Evolutionary conservation across 2,113 vertebrate species (phyloP).

Genomic region (Polypterus bichir): DNA sequence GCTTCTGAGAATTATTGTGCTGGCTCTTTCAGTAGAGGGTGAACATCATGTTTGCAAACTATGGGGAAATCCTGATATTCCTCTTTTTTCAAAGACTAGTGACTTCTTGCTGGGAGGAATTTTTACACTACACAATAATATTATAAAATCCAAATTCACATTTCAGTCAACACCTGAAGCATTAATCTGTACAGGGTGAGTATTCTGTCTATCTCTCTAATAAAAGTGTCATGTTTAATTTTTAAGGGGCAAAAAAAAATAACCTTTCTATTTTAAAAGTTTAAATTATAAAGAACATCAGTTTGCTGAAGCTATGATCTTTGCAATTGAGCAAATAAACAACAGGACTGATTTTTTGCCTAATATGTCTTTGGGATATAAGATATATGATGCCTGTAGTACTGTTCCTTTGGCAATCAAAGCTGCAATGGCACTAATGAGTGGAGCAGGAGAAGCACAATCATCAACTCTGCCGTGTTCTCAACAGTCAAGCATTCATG

Average conservation of each 20-base stretch:
- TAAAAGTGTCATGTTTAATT: too few relatives aligned
- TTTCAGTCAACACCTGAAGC: slow-evolving; percentile 11
- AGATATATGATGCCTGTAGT: slow-evolving; percentile 8
- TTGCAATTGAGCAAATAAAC: slow-evolving; percentile 16
- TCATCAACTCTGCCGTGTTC: background rate
- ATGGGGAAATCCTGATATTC: slow-evolving; percentile 8
- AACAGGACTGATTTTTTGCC: slow-evolving; percentile 6
- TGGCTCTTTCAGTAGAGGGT: slow-evolving; percentile 4
- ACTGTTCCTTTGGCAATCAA: background rate
- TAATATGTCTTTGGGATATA: slow-evolving; percentile 8
- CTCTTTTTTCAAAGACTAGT: slow-evolving; percentile 19
- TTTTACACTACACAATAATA: slow-evolving; percentile 16
- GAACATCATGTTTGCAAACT: slow-evolving; percentile 13
- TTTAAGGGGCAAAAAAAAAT: too few relatives aligned
- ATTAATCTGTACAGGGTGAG: slow-evolving; percentile 18
- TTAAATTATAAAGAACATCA: slow-evolving; percentile 9
- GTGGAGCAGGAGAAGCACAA: background rate
- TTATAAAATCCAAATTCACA: background rate
- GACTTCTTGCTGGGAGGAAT: slow-evolving; percentile 22
- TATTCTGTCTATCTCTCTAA: background rate
- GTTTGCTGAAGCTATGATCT: slow-evolving; percentile 10
- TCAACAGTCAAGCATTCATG: background rate
- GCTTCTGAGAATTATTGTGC: slow-evolving; percentile 9
- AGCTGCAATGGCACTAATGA: slow-evolving; percentile 4
- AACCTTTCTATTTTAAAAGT: background rate